These are phyloP conservation scores for Yponomeuta plumbellus DNA, from an alignment of 2,888 invertebrate genomes.

Conservation along the genomic window DNA sequence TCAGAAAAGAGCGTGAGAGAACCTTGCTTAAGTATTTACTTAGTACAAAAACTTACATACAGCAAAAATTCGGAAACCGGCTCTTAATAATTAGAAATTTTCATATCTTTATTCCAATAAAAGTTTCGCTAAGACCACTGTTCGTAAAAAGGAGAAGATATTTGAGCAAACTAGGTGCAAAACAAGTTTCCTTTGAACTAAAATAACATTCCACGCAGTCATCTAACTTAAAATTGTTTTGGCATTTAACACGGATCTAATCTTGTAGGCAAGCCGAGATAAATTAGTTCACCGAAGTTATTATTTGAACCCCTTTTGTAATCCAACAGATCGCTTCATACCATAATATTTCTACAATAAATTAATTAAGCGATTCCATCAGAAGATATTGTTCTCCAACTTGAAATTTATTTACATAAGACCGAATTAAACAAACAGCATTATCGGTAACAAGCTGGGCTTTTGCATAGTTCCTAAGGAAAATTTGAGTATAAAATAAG, in stretches of 20 bases:
- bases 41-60: no score
- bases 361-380: not conserved
- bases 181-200: not conserved
- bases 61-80: no score
- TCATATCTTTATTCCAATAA: no score
- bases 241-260: not conserved
- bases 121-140: no score
- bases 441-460: not conserved
- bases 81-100: no score
- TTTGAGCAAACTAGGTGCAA: not conserved
- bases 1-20: no score
- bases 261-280: not conserved
- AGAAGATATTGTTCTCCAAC: not conserved
- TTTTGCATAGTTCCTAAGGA: not conserved
- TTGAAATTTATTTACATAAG: conserved; percentile 4
- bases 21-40: no score
- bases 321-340: not conserved
- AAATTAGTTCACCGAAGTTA: not conserved
- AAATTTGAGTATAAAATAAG: not conserved
- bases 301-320: not conserved
- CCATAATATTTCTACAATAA: conserved; percentile 2
- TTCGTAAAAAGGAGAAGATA: no score
- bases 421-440: not conserved
- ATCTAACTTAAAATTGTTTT: not conserved
- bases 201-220: not conserved